Evolutionary conservation across 2,888 invertebrate species (phyloP), one percentile per base, ranked within the genome.

Genomic region (Sipha maydis): DNA sequence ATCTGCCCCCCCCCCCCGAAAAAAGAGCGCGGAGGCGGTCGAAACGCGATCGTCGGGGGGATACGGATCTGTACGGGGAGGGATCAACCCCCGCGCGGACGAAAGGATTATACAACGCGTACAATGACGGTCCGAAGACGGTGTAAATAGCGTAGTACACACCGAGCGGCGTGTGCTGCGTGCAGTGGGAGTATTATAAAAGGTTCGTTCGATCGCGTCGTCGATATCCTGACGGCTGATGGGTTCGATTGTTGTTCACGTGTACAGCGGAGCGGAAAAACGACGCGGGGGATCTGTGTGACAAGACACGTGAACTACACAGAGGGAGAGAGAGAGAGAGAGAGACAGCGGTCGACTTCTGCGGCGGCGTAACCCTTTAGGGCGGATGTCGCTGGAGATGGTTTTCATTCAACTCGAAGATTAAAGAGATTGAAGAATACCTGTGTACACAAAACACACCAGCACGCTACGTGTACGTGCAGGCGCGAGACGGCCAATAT

Each of bases 321-420:
- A 4, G 56, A 56, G 19, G 19, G 56, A 56, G 19, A 56, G 56
- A 17, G 19, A 41, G 41, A 14, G 48, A 48, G 48, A 48, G 61
- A 61, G 61, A 54, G 48, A 17, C 19, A 41, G 28, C 25, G 71
- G 28, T 56, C 75, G 83, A 83, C 75, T 75, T 75, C 28, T 56
- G 73, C 73, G 34, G 41, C 54, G 48, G 25, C 73, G 28, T 69
- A 69, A 69, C 69, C 28, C 69, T 69, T 28, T 69, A 11, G 61
- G 7, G 61, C 61, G 61, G 61, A 61, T 61, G 69, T 69, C 69
- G 21, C 41, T 9, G 19, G 17, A 83, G 84, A 84, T 84, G 61
- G 75, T 84, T 76, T 84, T 84, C 76, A 84, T 84, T 84, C 84
- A 75, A 56, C 34, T 48, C 17, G 54, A 34, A 73, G 83, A 83